Base-by-base conservation (phyloP, 2,797 vertebrate genomes). In the Heterohyrax brucei region DNA sequence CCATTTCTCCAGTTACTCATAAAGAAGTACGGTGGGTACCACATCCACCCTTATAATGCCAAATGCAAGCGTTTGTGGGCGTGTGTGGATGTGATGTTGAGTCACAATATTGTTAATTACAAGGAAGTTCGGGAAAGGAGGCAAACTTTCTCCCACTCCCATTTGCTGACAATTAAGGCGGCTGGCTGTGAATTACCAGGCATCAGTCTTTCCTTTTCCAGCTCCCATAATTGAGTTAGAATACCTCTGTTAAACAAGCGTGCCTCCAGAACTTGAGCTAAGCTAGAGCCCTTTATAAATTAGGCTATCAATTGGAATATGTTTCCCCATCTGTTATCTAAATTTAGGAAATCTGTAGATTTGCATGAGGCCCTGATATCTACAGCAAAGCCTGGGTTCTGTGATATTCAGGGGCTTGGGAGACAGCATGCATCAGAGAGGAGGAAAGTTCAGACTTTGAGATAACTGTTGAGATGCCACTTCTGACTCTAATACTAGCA, bases 71-170 rank as follows among this genome's bases (percentile, higher is more conserved):
- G 0, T 77, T 16, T 48, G 94, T 93, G 93, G 85, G 91, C 1
- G 26, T 70, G 26, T 86, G 86, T 92, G 91, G 76, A 53, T 89
- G 87, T 26, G 64, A 21, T 89, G 80, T 89, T 77, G 87, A 96
- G 84, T 93, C 86, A 87, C 87, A 95, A 82, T 92, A 95, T 92
- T 97, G 88, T 83, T 94, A 94, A 94, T 93, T 85, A 92, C 22
- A 30, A 95, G 83, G 73, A 93, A 78, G 77, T 95, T 95, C 87
- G 53, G 93, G 87, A 89, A 75, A 12, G 0, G 26, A 96, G 94
- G 68, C 81, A 85, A 91, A 91, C 39, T 72, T 87, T 91, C 86
- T 96, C 61, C 89, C 72, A 93, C 83, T 77, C 48, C 56, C 56
- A 84, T 87, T 96, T 95, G 80, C 80, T 59, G 7, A 68, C 66